Base-by-base conservation (phyloP, 2,113 vertebrate species). In the Macroglossus sobrinus region DNA sequence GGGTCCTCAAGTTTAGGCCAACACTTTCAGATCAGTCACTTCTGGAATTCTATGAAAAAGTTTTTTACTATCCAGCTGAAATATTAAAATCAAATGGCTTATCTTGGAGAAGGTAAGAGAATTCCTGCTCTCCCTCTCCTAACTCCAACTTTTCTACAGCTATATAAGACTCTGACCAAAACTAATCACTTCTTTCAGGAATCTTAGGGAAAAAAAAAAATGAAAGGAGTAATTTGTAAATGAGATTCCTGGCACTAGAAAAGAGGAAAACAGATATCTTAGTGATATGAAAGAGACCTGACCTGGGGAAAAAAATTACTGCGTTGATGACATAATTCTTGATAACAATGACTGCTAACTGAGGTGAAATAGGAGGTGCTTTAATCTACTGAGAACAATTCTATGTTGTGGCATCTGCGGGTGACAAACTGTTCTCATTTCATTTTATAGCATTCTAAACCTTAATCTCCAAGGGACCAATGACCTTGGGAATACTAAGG, bases 391-490 rank as follows among this genome's bases (percentile, higher is more conserved):
- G 71, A 92, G 84, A 95, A 87, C n/a, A 88, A 33, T 72, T 90
- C 84, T 55, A 61, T 38, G 80, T 35, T 28, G 72, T 89, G 91
- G 61, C 61, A 82, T 47, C 71, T 89, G 72, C 53, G 75, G 50
- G 66, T 78, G 95, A 97, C 55, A 96, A 95, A 96, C 89, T 78
- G 35, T 63, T 96, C 95, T 94, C 91, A 96, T 85, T 93, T 93
- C 66, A 30, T 90, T 90, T 80, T 88, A 94, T 1, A 92, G 40
- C 84, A 85, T 82, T 95, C 89, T 95, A 93, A 97, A 94, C 55
- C 80, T 92, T 90, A 87, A 85, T 87, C 75, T 89, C 86, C 61
- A 88, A 94, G 75, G 84, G 33, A 95, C 76, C 75, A 90, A 80
- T 81, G 86, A 93, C 85, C 68, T 94, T 94, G 88, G 84, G 84